phyloP scores from a whole-genome alignment of 92 coral and sea anemone species.

The Desmophyllum pertusum region DNA sequence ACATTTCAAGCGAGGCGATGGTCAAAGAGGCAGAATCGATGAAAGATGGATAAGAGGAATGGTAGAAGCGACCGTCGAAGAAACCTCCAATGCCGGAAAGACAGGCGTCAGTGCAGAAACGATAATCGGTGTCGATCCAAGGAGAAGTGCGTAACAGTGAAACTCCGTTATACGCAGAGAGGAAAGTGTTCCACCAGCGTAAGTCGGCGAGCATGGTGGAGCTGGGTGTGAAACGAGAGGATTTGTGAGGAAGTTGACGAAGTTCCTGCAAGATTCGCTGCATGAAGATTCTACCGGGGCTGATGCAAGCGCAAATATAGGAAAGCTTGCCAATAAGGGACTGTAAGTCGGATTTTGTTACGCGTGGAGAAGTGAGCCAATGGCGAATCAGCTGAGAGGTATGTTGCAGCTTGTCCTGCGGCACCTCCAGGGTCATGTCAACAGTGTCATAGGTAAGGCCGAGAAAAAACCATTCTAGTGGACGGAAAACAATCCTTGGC shows the following conservation, averaged over 20 bases:
- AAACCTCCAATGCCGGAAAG: conserved; percentile 38
- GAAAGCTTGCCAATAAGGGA: conserved; percentile 55
- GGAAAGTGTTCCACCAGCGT: conserved; percentile 55
- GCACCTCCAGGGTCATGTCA: conserved; percentile 49
- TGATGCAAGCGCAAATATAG: conserved; percentile 45
- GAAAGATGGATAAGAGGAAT: too few relatives aligned
- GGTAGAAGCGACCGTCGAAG: conserved; percentile 35
- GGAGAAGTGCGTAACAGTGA: conserved; percentile 42
- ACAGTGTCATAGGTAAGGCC: conserved; percentile 50
- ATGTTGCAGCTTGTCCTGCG: conserved; percentile 26
- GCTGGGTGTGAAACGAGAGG: conserved; percentile 1
- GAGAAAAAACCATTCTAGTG: conserved; percentile 50
- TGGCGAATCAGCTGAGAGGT: conserved; percentile 11
- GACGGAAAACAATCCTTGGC: conserved; percentile 54
- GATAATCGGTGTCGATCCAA: conserved; percentile 15
- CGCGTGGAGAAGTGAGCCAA: too few relatives aligned
- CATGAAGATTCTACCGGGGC: conserved; percentile 53
- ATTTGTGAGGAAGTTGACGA: conserved; percentile 26
- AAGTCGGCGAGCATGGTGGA: conserved; percentile 40
- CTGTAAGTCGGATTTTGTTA: conserved; percentile 42
- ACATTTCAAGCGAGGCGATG: conserved; percentile 28
- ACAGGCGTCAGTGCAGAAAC: conserved; percentile 57
- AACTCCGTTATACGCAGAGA: conserved; percentile 42
- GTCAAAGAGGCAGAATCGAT: conserved; percentile 25
- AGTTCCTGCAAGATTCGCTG: conserved; percentile 41